Evolutionary conservation across 2,113 vertebrate genomes (phyloP), one percentile per base, ranked within the genome.

Genomic region (Archilochus colubris): DNA sequence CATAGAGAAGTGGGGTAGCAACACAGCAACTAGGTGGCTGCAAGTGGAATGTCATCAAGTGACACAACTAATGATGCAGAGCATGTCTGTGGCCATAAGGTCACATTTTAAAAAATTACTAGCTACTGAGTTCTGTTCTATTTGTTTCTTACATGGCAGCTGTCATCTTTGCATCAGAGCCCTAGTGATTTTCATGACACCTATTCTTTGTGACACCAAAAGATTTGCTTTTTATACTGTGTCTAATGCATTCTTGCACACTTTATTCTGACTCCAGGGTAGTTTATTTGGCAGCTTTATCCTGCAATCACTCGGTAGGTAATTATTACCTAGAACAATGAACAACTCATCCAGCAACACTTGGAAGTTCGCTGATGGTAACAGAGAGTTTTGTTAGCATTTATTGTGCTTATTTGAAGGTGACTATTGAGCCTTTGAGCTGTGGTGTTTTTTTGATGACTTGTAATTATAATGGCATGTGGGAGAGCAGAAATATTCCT

Each of bases 311-410:
- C 80, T 93, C 63, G 57, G 33, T 25, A 51, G 63, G 86, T 86
- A 88, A 94, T 96, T 93, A 88, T 93, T 85, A 83, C 48, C 19
- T 48, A 80, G 63, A 91, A 88, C 75, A 91, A 88, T 31, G 87
- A 89, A 82, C 48, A 88, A 63, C 89, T 89, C 87, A 77, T 66
- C 46, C 84, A 94, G 84, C 43, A 89, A 67, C 44, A 24, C 27
- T 82, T 5, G 7, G 14, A 94, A 91, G 28, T 95, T 77, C 91
- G 28, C 70, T 91, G 84, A 44, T 78, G 55, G 51, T 75, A 86
- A 58, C 8, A 19, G 66, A 66, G 53, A 84, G 10, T 84, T 89
- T 81, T 92, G 31, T 91, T 73, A 69, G 78, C 78, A n/a, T 68
- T 91, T 72, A 53, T 48, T 79, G 14, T 90, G 21, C 40, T 77